Evolutionary conservation across 2,113 vertebrate species (phyloP).

Genomic region (Cochlearius cochlearius): DNA sequence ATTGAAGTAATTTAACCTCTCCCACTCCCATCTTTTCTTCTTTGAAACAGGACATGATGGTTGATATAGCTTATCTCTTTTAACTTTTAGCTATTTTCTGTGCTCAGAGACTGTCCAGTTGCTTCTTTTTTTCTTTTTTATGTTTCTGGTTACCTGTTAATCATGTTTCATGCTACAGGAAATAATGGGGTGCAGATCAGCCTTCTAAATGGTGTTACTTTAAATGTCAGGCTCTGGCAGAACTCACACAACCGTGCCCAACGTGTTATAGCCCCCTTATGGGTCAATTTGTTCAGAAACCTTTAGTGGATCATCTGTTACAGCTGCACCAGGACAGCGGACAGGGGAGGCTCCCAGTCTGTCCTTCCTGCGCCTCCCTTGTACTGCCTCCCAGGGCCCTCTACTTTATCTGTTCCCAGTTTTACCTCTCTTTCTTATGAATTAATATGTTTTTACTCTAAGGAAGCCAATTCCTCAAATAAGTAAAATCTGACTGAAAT

Average conservation of each 20-base stretch:
- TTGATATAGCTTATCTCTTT: neutral
- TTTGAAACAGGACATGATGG: neutral
- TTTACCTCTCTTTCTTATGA: neutral
- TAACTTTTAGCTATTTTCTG: neutral
- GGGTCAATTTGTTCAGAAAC: neutral
- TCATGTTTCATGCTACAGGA: neutral
- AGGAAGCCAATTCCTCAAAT: neutral
- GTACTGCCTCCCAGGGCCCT: neutral
- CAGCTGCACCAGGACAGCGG: neutral
- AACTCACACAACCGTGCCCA: neutral
- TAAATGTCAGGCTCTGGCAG: neutral
- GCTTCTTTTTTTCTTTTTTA: neutral
- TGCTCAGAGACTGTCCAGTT: neutral
- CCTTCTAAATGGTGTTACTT: neutral
- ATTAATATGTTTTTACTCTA: neutral
- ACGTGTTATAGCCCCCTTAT: neutral
- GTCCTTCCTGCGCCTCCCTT: neutral
- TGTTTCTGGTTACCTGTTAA: neutral
- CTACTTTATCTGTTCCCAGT: neutral
- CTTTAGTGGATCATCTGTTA: neutral
- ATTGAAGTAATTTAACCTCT: neutral
- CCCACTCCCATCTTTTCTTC: neutral
- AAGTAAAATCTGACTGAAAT: neutral
- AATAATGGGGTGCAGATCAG: neutral
- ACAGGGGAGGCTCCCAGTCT: rapidly evolving